phyloP scores from a whole-genome alignment of 1,140 invertebrate genomes.

The Bursaphelenchus mucronatus region DNA sequence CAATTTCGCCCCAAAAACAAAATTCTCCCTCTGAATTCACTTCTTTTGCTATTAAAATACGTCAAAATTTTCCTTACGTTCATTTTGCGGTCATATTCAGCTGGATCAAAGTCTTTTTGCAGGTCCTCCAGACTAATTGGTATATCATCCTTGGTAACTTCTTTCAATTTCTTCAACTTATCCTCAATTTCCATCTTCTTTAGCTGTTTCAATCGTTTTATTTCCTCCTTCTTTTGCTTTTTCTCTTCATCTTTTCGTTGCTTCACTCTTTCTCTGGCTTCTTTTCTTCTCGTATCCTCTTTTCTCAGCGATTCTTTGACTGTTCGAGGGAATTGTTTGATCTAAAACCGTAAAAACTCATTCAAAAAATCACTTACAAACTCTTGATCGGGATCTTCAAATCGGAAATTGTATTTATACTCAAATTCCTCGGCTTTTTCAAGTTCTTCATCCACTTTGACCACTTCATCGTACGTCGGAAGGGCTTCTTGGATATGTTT shows the following conservation, averaged over 20 bases:
- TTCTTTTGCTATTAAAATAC: not conserved
- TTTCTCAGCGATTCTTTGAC: conserved; percentile 76
- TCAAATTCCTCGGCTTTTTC: conserved; percentile 84
- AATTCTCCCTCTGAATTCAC: no score
- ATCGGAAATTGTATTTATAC: conserved; percentile 89
- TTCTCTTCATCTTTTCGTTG: conserved; percentile 75
- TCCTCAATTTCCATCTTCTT: conserved; percentile 85
- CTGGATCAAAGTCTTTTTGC: conserved; percentile 87
- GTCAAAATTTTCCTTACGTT: conserved; percentile 56
- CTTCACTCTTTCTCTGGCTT: conserved; percentile 73
- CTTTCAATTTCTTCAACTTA: conserved; percentile 79
- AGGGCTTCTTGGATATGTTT: conserved; percentile 55
- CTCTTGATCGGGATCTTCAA: conserved; percentile 88
- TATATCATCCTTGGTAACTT: conserved; percentile 75
- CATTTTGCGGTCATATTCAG: conserved; percentile 81
- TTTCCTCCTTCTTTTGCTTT: conserved; percentile 74
- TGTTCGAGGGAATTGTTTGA: conserved; percentile 82
- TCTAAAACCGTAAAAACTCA: conserved; percentile 63
- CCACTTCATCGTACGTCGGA: conserved; percentile 66
- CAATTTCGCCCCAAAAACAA: no score
- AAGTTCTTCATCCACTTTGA: conserved; percentile 70
- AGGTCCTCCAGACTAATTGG: conserved; percentile 67
- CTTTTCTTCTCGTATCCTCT: conserved; percentile 73
- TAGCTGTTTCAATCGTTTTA: conserved; percentile 77
- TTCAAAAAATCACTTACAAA: conserved; percentile 69